Base-by-base conservation (phyloP, 1,140 invertebrate genomes). In the Microplitis mediator region DNA sequence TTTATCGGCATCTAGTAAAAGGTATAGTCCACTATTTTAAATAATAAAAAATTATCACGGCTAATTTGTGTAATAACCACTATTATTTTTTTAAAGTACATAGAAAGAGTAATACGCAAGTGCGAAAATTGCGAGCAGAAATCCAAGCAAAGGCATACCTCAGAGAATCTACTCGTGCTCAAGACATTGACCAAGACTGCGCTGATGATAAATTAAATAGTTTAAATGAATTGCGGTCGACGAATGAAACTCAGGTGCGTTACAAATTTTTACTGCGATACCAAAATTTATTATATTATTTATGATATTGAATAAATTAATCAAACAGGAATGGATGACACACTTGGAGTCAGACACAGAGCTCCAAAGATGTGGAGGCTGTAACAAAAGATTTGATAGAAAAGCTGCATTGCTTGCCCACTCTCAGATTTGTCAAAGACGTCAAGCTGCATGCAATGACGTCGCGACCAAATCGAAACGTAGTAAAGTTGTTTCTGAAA, bases 1-100 rank as follows among this genome's bases (percentile, higher is more conserved):
- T 93, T 4, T 91, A 91, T 77, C 87, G 92, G n/a, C 92, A 93
- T 88, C 85, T 93, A 6, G 90, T 89, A 68, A 93, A 92, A 88
- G 89, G 92, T 79, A 35, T 14, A 0, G 13, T 13, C 56, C 39
- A 62, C 68, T 31, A 3, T 61, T 39, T 58, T 13, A 70, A 60
- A 45, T 72, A 39, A 0, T 31, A 16, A 14, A 56, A 11, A 13
- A 34, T 34, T 5, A 5, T 9, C 62, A 14, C 32, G 8, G 6
- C 31, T 45, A 36, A 8, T n/a, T 16, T 6, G 13, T 35, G 11
- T 23, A 65, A 64, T 39, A 4, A 60, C 52, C 51, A 32, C 58
- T 67, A 61, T 52, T 51, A 61, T 61, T 14, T 71, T 68, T 80
- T 58, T 50, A 2, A 23, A 84, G 84, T 83, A 75, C 88, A 80